Evolutionary conservation across 2,113 vertebrate genomes (phyloP).

Genomic region (cat (Felis catus)): F.catus_Fca126_mat1.0 CM031413.1:47713001-47713500

Average conservation of each 20-base stretch:
- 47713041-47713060: neutral
- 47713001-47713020: neutral
- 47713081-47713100: neutral
- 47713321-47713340: neutral
- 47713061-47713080: neutral
- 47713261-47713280: neutral
- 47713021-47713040: neutral
- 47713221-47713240: neutral
- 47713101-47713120: neutral
- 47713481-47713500: neutral
- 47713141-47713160: neutral
- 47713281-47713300: neutral
- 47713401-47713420: neutral
- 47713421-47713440: neutral
- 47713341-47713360: neutral
- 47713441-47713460: neutral
- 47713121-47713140: neutral
- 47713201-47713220: neutral
- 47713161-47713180: neutral
- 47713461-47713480: neutral
- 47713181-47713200: neutral
- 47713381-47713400: neutral
- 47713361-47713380: neutral
- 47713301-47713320: neutral
- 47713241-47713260: neutral